Base-by-base conservation (phyloP, 2,113 vertebrate genomes). In the Cyanistes caeruleus region DNA sequence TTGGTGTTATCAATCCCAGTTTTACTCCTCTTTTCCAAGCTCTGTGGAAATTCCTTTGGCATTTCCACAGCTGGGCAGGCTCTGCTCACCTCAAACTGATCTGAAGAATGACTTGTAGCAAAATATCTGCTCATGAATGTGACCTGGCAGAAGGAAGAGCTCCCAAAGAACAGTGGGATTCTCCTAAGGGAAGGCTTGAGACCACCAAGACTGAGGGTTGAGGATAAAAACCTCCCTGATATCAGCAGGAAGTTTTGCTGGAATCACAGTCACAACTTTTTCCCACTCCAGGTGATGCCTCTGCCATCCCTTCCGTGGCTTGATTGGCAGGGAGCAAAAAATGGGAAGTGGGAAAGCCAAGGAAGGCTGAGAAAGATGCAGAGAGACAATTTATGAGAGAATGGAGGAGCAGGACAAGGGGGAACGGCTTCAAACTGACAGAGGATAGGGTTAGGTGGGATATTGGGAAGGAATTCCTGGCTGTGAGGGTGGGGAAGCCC, bases 401-500 rank as follows among this genome's bases (percentile, higher is more conserved):
- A 21, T 41, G 44, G 43, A 27, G n/a, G 14, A n/a, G 13, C 8
- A 33, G 51, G n/a, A 33, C 21, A 31, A 20, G 24, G 15, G 23
- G 18, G 17, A 59, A 39, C 17, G 64, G 64, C 22, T 68, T 33
- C 51, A 8, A 2, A 39, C 8, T 41, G 79, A 1, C 19, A 41
- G 30, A 39, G 21, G 15, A 10, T 4, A 11, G 37, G 39, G 20
- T 0, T 7, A 2, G 12, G 2, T 55, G 15, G 44, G 64, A 28
- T 41, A 1, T 8, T 43, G 13, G 44, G 31, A 24, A 24, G 24
- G 31, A 43, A 49, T 58, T 39, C 6, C 2, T 48, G 13, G 12
- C 30, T 41, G n/a, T 0, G n/a, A 64, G 13, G 63, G 17, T 37
- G 52, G 28, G 3, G 0, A 48, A 11, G 28, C 7, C 8, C 43